Evolutionary conservation across 1,140 invertebrate species (phyloP), one percentile per base, ranked within the genome.

Genomic region (Goniozus legneri): DNA sequence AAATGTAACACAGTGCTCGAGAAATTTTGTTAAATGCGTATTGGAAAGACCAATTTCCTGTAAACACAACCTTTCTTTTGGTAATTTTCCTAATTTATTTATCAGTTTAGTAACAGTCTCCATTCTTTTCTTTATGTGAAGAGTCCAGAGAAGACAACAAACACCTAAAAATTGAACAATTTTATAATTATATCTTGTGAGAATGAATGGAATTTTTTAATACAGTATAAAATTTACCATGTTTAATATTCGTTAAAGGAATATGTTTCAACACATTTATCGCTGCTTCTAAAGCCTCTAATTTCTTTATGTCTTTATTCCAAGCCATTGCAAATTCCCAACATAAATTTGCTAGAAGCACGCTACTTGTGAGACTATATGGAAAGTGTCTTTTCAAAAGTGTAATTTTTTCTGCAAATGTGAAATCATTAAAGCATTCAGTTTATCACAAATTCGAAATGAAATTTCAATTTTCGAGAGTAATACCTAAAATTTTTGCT

Each of bases 321-420:
- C 92, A 96, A 40, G 81, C 80, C 50, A 88, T 80, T 45, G 88
- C 82, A 73, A 90, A 92, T 67, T 95, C 91, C 93, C 92, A 96
- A 56, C 84, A 85, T 77, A 94, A 85, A 70, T 95, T 92, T 8
- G 86, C 82, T 24, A 95, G 71, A 20, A 96, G 69, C 22, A 87
- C 82, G 58, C 87, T 85, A 21, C 85, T 82, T 18, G 86, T 83
- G 24, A 95, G 78, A 72, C 91, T 95, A 45, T 91, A 84, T 1
- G 92, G 92, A 69, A 95, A 95, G 69, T 89, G 84, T 30, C 80
- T 77, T 30, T 83, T 82, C 16, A 91, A 70, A 15, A 86, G 59
- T 8, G 54, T 22, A 24, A 76, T 37, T 56, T 62, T 67, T 43
- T 69, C 72, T 75, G 44, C 3, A 61, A 65, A 56, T 13, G 3